These are phyloP conservation scores for Tetragonula carbonaria DNA, from an alignment of 2,888 invertebrate genomes.

Conservation along the genomic window DNA sequence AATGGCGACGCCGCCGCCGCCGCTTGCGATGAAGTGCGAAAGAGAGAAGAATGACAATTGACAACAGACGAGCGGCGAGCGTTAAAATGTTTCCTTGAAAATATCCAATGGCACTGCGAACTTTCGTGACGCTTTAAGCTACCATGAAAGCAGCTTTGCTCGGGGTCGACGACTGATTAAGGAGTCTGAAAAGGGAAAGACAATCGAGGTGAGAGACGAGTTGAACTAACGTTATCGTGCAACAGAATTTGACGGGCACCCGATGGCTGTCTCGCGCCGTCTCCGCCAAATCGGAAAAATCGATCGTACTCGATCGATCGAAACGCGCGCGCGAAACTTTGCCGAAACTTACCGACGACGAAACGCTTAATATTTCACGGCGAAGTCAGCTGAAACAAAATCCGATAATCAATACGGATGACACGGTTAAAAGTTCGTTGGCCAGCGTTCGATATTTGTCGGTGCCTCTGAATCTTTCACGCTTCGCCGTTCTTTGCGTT, in stretches of 20 bases:
- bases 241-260: constrained; percentile 24
- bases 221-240: neutral
- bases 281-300: constrained; percentile 9
- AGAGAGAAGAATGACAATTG: constrained; percentile 65
- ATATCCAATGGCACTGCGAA: constrained; percentile 56
- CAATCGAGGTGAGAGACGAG: constrained; percentile 29
- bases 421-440: constrained; percentile 48
- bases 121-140: constrained; percentile 73
- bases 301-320: constrained; percentile 51
- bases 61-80: constrained; percentile 53
- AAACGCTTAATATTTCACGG: constrained; percentile 61
- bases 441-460: constrained; percentile 37
- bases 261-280: neutral
- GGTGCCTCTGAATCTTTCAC: constrained; percentile 11
- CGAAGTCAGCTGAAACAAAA: constrained; percentile 48
- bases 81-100: constrained; percentile 50
- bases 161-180: constrained; percentile 73
- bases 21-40: neutral
- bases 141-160: constrained; percentile 74
- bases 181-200: constrained; percentile 57
- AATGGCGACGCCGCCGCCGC: constrained; percentile 15
- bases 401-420: constrained; percentile 51
- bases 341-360: constrained; percentile 26
- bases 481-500: neutral
- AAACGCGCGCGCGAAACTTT: constrained; percentile 26